These are phyloP conservation scores for Manduca sexta DNA, from an alignment of 1,140 invertebrate genomes.

Conservation along the genomic window DNA sequence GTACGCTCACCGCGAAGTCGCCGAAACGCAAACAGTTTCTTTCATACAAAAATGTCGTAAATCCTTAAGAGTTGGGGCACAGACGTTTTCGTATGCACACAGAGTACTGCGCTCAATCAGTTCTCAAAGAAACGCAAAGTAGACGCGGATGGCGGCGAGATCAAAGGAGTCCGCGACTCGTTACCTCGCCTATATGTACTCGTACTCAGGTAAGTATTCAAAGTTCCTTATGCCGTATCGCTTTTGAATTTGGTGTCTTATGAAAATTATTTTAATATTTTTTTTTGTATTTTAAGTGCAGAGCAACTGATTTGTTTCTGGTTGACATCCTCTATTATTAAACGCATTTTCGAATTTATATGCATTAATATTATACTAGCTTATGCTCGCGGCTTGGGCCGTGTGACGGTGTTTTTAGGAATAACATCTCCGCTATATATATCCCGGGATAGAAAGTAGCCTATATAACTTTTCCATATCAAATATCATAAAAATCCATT, in stretches of 20 bases:
- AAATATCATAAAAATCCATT: too few relatives aligned
- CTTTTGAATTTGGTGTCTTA: not conserved
- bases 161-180: slow-evolving; percentile 47
- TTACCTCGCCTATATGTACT: slow-evolving; percentile 22
- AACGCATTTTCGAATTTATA: not conserved
- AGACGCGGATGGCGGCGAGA: slow-evolving; percentile 35
- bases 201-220: not conserved
- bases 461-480: too few relatives aligned
- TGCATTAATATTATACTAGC: not conserved
- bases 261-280: too few relatives aligned
- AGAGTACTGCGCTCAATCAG: slow-evolving; percentile 58
- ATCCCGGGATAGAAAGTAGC: too few relatives aligned
- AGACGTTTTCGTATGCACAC: slow-evolving; percentile 57
- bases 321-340: not conserved
- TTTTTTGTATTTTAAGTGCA: too few relatives aligned
- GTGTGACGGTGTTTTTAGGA: too few relatives aligned
- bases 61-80: slow-evolving; percentile 1
- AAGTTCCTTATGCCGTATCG: not conserved
- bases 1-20: not conserved
- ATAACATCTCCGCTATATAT: too few relatives aligned
- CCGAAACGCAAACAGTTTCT: slow-evolving; percentile 3
- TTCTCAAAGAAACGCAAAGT: slow-evolving; percentile 45
- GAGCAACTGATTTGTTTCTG: too few relatives aligned
- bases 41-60: slow-evolving; percentile 3
- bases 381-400: too few relatives aligned